Base-by-base conservation (phyloP, 1,140 invertebrate genomes). In the Drosophila kikkawai region DNA sequence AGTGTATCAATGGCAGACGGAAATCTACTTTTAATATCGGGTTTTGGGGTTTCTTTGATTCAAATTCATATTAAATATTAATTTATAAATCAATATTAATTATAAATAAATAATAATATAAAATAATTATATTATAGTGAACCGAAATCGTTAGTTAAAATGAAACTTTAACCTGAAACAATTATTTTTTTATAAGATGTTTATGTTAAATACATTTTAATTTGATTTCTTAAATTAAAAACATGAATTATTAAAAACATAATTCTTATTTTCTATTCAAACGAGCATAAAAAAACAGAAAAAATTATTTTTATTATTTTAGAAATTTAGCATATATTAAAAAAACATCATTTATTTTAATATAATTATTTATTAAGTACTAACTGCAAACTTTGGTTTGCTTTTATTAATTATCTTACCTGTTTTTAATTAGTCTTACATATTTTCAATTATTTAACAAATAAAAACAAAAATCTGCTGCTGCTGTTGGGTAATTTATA, bases 351-450 rank as follows among this genome's bases (percentile, higher is more conserved):
- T n/a, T n/a, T n/a, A n/a, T n/a, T n/a, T n/a, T n/a, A n/a, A n/a
- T n/a, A n/a, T n/a, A n/a, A n/a, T n/a, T n/a, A n/a, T n/a, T n/a
- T n/a, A n/a, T n/a, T n/a, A n/a, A n/a, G n/a, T n/a, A n/a, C n/a
- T n/a, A n/a, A n/a, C n/a, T n/a, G n/a, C n/a, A n/a, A 8, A 17
- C 15, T 1, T 29, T n/a, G 15, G 15, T n/a, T n/a, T 29, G 1
- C 0, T 8, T 1, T 8, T 11, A 22, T 42, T 32, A 44, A 13
- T 59, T 42, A n/a, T 15, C 26, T 17, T 32, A 12, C 15, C 26
- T 47, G 57, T 19, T 47, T 29, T 60, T 60, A 45, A 60, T 60
- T 60, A 22, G 6, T 11, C 29, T 32, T 15, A 12, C 8, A 60
- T 60, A 34, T 11, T 22, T 45, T 29, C 13, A 9, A 60, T 60